Percentiles rank a stretch among this genome's conserved stretches.
phyloP scores from a whole-genome alignment of 1,140 invertebrate species.

The Apis cerana region DNA sequence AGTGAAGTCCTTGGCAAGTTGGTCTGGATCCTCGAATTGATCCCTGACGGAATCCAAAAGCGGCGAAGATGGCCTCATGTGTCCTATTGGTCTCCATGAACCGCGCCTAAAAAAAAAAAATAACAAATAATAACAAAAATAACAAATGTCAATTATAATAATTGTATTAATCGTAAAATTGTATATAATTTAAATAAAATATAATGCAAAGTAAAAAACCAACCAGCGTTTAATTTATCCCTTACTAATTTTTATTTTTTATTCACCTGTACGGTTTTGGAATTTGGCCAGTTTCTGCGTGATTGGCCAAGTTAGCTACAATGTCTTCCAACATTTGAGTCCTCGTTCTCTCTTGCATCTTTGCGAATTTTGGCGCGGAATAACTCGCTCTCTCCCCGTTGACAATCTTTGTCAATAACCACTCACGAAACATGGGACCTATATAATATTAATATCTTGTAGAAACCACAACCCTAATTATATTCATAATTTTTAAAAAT shows the following conservation, averaged over 20 bases:
- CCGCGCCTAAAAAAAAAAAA: constrained; percentile 83
- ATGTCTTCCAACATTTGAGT: constrained; percentile 97
- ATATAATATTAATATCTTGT: background rate
- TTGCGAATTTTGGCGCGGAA: constrained; percentile 97
- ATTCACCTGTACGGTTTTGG: constrained; percentile 94
- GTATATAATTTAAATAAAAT: too few relatives aligned
- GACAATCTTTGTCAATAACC: constrained; percentile 98
- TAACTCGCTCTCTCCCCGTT: constrained; percentile 98
- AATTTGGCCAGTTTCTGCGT: constrained; percentile 96
- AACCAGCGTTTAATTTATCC: background rate
- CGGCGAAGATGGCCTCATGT: constrained; percentile 96
- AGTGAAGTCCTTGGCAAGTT: constrained; percentile 95
- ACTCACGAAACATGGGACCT: constrained; percentile 90
- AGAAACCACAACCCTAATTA: too few relatives aligned
- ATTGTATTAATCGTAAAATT: too few relatives aligned
- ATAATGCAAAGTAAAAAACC: too few relatives aligned
- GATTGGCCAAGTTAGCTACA: constrained; percentile 95
- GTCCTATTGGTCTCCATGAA: constrained; percentile 96
- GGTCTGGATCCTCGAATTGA: constrained; percentile 96
- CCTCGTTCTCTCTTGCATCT: constrained; percentile 95
- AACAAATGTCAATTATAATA: too few relatives aligned
- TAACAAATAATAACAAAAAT: background rate
- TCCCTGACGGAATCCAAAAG: constrained; percentile 95
- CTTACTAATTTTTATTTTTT: background rate
- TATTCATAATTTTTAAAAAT: too few relatives aligned